Conservation (phyloP, 2,797 vertebrate species). For the Pangasius larnaudii region DNA sequence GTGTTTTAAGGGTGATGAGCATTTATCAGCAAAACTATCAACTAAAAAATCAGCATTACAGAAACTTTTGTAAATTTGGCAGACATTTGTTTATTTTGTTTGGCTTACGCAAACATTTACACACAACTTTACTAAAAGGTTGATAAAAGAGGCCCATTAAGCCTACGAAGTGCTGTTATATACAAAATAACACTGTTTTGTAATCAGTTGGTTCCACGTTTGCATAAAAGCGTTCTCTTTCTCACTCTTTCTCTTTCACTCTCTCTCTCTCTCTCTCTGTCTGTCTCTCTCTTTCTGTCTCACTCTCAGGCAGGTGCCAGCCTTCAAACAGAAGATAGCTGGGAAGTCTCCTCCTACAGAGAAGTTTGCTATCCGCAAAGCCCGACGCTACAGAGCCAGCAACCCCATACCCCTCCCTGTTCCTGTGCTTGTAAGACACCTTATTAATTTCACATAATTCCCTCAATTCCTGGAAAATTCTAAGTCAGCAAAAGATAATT, state of each 20-base stretch:
- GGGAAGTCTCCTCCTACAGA: slow-evolving; percentile 88
- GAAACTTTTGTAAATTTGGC: neutral
- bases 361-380: slow-evolving; percentile 87
- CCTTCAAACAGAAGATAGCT: slow-evolving; percentile 85
- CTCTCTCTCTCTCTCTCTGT: neutral
- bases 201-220: neutral
- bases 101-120: neutral
- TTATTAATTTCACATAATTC: neutral
- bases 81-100: neutral
- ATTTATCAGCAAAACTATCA: too few species aligned
- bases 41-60: neutral
- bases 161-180: neutral
- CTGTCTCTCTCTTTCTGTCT: neutral
- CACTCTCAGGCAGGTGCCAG: slow-evolving; percentile 75
- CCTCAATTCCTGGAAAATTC: neutral
- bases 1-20: neutral
- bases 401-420: slow-evolving; percentile 71
- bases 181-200: neutral
- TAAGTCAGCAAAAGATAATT: neutral
- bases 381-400: slow-evolving; percentile 77
- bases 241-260: neutral
- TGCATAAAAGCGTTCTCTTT: neutral
- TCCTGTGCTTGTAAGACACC: slow-evolving; percentile 79
- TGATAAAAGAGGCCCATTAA: neutral
- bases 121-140: neutral